Conservation (phyloP, 92 coral and sea anemone genomes). For the Anthopleura xanthogrammica region DNA sequence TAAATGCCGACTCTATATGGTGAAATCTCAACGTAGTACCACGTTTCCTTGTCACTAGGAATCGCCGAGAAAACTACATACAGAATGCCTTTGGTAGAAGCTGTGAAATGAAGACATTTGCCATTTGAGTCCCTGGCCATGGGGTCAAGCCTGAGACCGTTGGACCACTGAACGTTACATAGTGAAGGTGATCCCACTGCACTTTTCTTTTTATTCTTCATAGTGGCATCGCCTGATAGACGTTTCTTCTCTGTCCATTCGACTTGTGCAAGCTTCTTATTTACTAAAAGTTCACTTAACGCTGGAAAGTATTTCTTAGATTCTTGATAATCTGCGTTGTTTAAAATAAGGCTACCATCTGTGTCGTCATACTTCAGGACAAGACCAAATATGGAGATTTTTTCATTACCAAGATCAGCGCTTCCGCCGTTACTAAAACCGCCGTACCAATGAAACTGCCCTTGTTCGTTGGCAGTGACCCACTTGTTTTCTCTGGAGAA, state of each 20-base stretch:
- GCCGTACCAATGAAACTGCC: constrained; percentile 38
- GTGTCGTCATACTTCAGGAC: constrained; percentile 32
- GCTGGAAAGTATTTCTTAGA: constrained; percentile 2
- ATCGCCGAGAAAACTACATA: constrained; percentile 42
- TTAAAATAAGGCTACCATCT: constrained; percentile 33
- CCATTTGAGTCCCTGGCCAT: constrained; percentile 23
- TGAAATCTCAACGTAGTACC: constrained; percentile 34
- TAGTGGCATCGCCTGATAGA: not conserved
- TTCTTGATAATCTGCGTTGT: constrained; percentile 13
- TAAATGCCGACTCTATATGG: constrained; percentile 1
- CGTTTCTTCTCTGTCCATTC: not conserved
- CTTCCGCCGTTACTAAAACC: constrained; percentile 37
- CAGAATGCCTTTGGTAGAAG: constrained; percentile 36
- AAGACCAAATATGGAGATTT: constrained; percentile 55
- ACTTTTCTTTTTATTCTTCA: not conserved
- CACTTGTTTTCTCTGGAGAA: constrained; percentile 21
- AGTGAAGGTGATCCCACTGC: constrained; percentile 24
- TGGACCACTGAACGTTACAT: constrained; percentile 52
- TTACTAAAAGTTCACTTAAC: constrained; percentile 14
- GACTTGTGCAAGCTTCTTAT: not conserved
- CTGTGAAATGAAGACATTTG: constrained; percentile 58
- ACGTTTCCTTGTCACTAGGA: constrained; percentile 14
- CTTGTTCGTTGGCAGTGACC: constrained; percentile 19
- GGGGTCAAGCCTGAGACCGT: constrained; percentile 54
- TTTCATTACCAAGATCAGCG: not conserved